Conservation (phyloP, 2,797 vertebrate species). For the Etheostoma perlongum region DNA sequence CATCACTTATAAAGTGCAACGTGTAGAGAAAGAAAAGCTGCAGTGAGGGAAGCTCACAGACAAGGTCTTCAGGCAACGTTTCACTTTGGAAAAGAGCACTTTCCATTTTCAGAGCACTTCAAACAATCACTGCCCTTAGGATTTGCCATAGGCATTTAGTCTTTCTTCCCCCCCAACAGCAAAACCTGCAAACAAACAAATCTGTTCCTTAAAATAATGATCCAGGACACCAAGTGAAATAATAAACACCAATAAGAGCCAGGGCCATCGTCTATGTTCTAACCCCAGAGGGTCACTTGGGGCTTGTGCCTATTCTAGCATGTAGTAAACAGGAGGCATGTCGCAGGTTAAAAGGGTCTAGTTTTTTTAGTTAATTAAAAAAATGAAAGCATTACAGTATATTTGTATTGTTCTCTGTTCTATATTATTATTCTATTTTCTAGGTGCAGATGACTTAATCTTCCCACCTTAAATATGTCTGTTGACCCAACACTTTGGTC, state of each 20-base stretch:
- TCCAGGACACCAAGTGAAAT: conserved; percentile 17
- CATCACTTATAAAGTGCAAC: conserved; percentile 14
- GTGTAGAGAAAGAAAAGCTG: conserved; percentile 16
- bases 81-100: conserved; percentile 50
- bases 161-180: conserved; percentile 29
- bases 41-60: conserved; percentile 36
- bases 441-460: background rate
- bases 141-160: conserved; percentile 51
- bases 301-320: no score
- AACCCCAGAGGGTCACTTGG: background rate
- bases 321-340: no score
- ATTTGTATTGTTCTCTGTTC: background rate
- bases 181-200: conserved; percentile 58
- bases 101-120: conserved; percentile 63
- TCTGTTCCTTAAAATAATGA: conserved; percentile 31
- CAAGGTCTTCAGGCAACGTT: conserved; percentile 52
- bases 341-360: no score
- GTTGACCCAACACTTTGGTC: background rate
- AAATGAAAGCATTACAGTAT: no score
- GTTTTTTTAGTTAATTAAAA: no score
- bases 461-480: background rate
- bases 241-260: conserved; percentile 5
- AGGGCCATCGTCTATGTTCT: background rate
- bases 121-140: conserved; percentile 62
- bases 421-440: background rate